phyloP scores from a whole-genome alignment of 2,797 vertebrate genomes.

The Crenuchus spilurus region DNA sequence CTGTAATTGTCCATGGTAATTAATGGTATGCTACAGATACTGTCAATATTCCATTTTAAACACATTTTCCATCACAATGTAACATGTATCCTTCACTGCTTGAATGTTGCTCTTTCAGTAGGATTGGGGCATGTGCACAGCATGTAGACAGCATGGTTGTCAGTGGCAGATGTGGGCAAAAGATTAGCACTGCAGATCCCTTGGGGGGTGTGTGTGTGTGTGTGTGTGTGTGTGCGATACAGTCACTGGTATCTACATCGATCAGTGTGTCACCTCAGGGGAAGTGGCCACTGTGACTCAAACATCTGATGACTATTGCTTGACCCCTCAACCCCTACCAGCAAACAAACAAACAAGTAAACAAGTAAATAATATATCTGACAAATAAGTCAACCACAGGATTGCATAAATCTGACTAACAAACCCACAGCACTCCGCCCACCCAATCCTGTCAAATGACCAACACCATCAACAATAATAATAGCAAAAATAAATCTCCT shows the following conservation, averaged over 20 bases:
- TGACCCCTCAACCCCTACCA: not conserved
- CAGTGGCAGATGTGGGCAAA: not conserved
- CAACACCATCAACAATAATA: not conserved
- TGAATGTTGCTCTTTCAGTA: not conserved
- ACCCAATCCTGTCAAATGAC: not conserved
- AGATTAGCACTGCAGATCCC: not conserved
- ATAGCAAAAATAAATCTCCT: not conserved
- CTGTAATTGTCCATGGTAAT: not conserved
- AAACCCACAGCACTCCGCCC: not conserved
- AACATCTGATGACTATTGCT: constrained; percentile 1
- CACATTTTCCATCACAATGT: not conserved
- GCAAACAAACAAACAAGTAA: not conserved
- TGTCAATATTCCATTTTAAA: not conserved
- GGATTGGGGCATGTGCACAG: not conserved
- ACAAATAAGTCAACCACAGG: not conserved
- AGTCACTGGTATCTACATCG: too few relatives aligned
- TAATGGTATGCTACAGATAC: not conserved
- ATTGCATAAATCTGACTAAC: not conserved
- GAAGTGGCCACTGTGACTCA: not conserved
- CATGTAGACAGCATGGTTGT: not conserved
- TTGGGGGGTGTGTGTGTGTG: not conserved
- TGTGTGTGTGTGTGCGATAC: not conserved
- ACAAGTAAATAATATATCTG: not conserved
- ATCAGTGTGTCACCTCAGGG: not conserved
- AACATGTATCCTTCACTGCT: not conserved